A percentile compares a stretch with the other conserved stretches of the same genome.
These are phyloP conservation scores for Perdita meconis DNA, from an alignment of 2,888 invertebrate genomes.

Conservation along the genomic window DNA sequence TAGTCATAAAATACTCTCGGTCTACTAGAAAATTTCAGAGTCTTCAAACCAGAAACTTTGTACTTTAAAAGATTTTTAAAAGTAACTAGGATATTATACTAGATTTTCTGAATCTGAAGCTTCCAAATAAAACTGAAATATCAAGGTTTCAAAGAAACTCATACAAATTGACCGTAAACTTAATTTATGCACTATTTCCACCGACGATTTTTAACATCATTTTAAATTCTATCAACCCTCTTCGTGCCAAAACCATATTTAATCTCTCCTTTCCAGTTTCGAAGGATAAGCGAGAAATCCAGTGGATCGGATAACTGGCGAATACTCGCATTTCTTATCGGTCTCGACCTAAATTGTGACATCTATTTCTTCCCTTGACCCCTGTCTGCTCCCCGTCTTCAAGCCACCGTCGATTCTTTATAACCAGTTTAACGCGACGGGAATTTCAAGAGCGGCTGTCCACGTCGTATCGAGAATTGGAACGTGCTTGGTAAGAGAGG, in stretches of 20 bases:
- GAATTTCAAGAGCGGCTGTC: slow-evolving; percentile 62
- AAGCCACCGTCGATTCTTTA: slow-evolving; percentile 50
- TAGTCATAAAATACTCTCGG: no score
- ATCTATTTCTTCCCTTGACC: slow-evolving; percentile 63
- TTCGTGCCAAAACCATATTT: slow-evolving; percentile 40
- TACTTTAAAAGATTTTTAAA: no score
- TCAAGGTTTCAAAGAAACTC: background rate
- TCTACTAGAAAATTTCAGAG: no score
- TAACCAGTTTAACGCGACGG: slow-evolving; percentile 62
- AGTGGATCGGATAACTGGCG: slow-evolving; percentile 59
- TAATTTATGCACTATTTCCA: background rate
- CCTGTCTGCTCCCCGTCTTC: slow-evolving; percentile 10
- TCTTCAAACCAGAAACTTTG: no score
- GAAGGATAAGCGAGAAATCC: slow-evolving; percentile 63
- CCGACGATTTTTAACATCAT: background rate
- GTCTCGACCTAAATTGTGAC: slow-evolving; percentile 72
- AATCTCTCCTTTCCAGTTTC: slow-evolving; percentile 35
- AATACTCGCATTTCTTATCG: slow-evolving; percentile 74
- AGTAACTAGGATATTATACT: no score
- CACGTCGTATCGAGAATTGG: slow-evolving; percentile 30
- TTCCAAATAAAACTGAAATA: no score
- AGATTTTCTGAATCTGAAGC: no score
- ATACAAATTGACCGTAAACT: background rate
- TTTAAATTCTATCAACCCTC: slow-evolving; percentile 7
- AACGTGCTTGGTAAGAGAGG: slow-evolving; percentile 39